A percentile compares a stretch with the other conserved stretches of the same genome.
Evolutionary conservation across 2,888 invertebrate species (phyloP).

Genomic region (Petrolisthes manimaculis): DNA sequence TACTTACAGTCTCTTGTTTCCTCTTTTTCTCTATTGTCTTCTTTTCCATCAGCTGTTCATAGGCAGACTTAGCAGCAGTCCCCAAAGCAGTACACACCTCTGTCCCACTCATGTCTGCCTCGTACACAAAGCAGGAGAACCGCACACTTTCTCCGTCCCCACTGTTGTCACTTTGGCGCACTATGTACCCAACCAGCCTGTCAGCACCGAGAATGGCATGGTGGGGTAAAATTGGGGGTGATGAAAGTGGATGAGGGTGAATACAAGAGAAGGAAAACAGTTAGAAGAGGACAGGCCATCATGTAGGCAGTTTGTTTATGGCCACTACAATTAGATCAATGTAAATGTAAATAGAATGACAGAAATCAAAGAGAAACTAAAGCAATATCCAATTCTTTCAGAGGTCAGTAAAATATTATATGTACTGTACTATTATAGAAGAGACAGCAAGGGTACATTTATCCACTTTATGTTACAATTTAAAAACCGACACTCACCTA

Average conservation of each 20-base stretch:
- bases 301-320: too few relatives aligned
- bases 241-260: background rate
- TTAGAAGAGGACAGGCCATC: too few relatives aligned
- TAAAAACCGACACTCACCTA: too few relatives aligned
- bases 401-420: too few relatives aligned
- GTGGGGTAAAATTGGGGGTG: background rate
- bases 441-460: too few relatives aligned
- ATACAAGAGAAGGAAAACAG: background rate
- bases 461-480: too few relatives aligned
- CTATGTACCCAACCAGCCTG: constrained; percentile 65
- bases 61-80: constrained; percentile 58
- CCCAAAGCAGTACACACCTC: constrained; percentile 64
- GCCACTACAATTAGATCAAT: too few relatives aligned
- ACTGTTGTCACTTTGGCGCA: constrained; percentile 43
- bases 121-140: constrained; percentile 64
- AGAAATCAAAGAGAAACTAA: too few relatives aligned
- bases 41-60: constrained; percentile 62
- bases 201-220: background rate
- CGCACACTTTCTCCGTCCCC: constrained; percentile 26
- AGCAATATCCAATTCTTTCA: too few relatives aligned
- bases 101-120: constrained; percentile 60
- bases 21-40: constrained; percentile 56
- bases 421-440: too few relatives aligned
- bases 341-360: too few relatives aligned
- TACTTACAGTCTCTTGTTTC: constrained; percentile 51